Evolutionary conservation across 2,888 invertebrate genomes (phyloP), one percentile per base, ranked within the genome.

Genomic region (Eupithecia insigniata): DNA sequence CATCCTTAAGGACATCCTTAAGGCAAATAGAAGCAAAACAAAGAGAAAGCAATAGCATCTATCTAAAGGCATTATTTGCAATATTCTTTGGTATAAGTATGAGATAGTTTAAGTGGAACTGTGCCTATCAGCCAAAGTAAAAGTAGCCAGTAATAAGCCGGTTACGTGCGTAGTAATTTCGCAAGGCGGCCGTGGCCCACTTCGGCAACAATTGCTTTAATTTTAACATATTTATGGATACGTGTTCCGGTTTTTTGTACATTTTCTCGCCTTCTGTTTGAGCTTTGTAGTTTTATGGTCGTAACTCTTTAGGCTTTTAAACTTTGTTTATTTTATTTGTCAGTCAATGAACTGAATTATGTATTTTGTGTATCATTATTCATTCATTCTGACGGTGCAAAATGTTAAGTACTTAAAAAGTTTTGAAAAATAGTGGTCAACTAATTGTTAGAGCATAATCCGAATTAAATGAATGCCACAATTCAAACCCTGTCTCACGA

Each of bases 171-270:
- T 78, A 78, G 83, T 78, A 80, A 84, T 84, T 84, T 85, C 80
- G 82, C 83, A 83, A 81, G 80, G 76, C 81, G 84, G 74, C 84
- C 84, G 79, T 84, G 85, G 82, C 85, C 85, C 78, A 85, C 83
- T 84, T 85, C 81, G 79, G 76, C 77, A 78, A 81, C 81, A 80
- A 82, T 82, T 79, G 78, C 77, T 77, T 77, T 66, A 74, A 78
- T 76, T 76, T 76, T 69, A 71, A 76, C 74, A 78, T 77, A 78
- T 80, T 80, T 78, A 76, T 72, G 68, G 74, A 66, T 72, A 71
- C 69, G 66, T 70, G 78, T 79, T 78, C 76, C 76, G 75, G 71
- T 39, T 71, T 51, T 71, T 71, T 64, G 60, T 64, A 51, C 18
- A 65, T 65, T 74, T 43, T 66, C 30, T 62, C 51, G 32, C 28